phyloP scores from a whole-genome alignment of 1,140 invertebrate genomes.

The Pogonomyrmex barbatus region DNA sequence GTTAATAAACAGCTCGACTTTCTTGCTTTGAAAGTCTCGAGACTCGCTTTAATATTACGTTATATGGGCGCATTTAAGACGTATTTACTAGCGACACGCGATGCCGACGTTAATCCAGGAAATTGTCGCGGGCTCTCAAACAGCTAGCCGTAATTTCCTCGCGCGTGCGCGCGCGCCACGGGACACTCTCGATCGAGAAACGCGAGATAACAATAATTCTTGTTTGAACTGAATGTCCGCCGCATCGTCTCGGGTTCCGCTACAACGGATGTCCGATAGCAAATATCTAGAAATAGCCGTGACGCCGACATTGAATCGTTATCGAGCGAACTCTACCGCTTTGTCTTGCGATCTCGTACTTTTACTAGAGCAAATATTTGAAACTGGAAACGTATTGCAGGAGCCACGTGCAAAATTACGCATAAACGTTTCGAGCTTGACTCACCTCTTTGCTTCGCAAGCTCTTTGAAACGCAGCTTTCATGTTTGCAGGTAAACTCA shows the following conservation, averaged over 20 bases:
- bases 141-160: conserved; percentile 19
- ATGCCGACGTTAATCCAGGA: conserved; percentile 48
- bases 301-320: conserved; percentile 18
- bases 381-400: neutral
- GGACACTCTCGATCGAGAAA: conserved; percentile 51
- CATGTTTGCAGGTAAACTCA: neutral
- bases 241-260: conserved; percentile 54
- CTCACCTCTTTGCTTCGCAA: neutral
- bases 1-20: conserved; percentile 27
- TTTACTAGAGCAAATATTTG: conserved; percentile 27
- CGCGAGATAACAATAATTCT: conserved; percentile 71
- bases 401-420: neutral
- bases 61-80: conserved; percentile 20
- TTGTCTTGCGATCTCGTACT: conserved; percentile 33
- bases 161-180: no score
- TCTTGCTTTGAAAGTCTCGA: conserved; percentile 12
- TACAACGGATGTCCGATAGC: conserved; percentile 69
- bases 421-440: neutral
- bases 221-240: conserved; percentile 45
- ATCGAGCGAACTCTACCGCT: neutral
- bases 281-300: conserved; percentile 66
- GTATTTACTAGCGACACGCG: conserved; percentile 10
- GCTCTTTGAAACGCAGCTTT: neutral
- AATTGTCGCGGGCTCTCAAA: conserved; percentile 43
- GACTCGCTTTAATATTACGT: conserved; percentile 17